phyloP scores from a whole-genome alignment of 2,888 invertebrate genomes.

The Mythimna vitellina region DNA sequence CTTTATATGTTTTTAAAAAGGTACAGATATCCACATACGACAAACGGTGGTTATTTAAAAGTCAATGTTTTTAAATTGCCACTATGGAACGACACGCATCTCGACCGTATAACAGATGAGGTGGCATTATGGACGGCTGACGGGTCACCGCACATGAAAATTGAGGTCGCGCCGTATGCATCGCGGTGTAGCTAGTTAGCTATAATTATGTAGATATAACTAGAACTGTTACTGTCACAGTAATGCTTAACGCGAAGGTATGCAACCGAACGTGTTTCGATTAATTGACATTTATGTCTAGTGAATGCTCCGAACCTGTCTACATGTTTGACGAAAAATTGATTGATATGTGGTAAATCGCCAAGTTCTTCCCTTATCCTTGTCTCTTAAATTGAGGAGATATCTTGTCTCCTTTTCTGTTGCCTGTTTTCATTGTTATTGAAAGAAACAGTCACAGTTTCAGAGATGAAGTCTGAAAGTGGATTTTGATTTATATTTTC shows the following conservation, averaged over 20 bases:
- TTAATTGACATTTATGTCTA: slow-evolving; percentile 35
- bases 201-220: slow-evolving; percentile 18
- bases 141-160: slow-evolving; percentile 82
- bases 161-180: slow-evolving; percentile 75
- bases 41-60: slow-evolving; percentile 5
- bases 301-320: slow-evolving; percentile 1
- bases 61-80: slow-evolving; percentile 49
- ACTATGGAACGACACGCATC: slow-evolving; percentile 33
- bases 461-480: no score
- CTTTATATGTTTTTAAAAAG: neutral
- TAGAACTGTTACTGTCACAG: slow-evolving; percentile 40
- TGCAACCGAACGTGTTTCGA: slow-evolving; percentile 43
- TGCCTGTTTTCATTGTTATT: no score
- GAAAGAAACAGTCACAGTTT: no score
- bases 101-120: slow-evolving; percentile 53
- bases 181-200: slow-evolving; percentile 39
- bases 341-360: neutral
- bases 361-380: neutral
- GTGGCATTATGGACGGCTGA: slow-evolving; percentile 62
- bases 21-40: neutral
- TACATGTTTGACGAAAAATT: neutral
- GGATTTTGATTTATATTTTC: no score
- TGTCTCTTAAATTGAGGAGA: no score
- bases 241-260: slow-evolving; percentile 51
- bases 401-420: no score